Evolutionary conservation across 2,113 vertebrate genomes (phyloP).

Genomic region (Tringa solitaria): DNA sequence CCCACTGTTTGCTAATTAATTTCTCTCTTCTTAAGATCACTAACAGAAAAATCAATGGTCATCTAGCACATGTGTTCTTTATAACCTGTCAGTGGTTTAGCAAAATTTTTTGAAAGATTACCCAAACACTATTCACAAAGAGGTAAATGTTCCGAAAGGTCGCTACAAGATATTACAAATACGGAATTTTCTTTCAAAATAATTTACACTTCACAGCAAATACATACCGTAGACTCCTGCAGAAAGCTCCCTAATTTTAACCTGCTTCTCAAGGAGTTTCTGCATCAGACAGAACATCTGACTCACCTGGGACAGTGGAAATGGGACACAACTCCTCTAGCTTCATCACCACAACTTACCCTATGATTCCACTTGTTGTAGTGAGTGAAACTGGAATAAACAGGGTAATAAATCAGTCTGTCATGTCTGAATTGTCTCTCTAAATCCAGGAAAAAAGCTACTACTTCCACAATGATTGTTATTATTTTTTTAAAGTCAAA

Average conservation of each 20-base stretch:
- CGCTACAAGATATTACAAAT: too few species aligned
- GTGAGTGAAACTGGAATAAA: neutral
- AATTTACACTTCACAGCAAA: neutral
- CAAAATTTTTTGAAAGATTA: constrained; percentile 25
- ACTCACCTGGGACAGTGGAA: neutral
- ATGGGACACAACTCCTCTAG: neutral
- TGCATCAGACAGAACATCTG: neutral
- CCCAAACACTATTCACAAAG: neutral
- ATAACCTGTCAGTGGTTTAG: neutral
- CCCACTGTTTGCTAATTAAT: constrained; percentile 35
- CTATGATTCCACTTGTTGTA: neutral
- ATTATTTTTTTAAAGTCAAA: neutral
- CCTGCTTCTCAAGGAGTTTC: neutral
- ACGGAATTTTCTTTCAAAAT: neutral
- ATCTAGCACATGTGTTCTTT: neutral
- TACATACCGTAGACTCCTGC: neutral
- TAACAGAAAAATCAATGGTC: constrained; percentile 33
- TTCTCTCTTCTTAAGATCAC: constrained; percentile 6
- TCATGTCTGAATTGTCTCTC: neutral
- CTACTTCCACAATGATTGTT: neutral
- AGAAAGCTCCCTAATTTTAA: neutral
- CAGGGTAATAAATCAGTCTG: neutral
- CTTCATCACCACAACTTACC: neutral
- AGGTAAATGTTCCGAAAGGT: neutral
- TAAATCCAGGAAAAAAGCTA: neutral